These are phyloP conservation scores for Eupithecia inturbata DNA, from an alignment of 2,888 invertebrate genomes.

Conservation along the genomic window DNA sequence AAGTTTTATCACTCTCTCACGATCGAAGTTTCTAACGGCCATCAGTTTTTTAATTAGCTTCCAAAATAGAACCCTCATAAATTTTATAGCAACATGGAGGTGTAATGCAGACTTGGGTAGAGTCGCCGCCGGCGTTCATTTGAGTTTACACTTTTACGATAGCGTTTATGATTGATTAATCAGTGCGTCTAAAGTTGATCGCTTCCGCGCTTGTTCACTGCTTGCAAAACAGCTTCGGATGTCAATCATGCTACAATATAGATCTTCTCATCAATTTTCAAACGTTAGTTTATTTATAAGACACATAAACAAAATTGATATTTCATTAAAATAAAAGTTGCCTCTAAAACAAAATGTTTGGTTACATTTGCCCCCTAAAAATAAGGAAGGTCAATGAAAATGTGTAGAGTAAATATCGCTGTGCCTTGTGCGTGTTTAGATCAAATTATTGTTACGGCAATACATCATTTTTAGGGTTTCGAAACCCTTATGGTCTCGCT, in stretches of 20 bases:
- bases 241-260: background rate
- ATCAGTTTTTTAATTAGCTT: conserved; percentile 79
- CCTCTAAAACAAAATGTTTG: background rate
- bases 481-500: too few relatives aligned
- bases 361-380: background rate
- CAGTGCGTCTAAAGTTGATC: conserved; percentile 67
- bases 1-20: conserved; percentile 78
- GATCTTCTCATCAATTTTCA: background rate
- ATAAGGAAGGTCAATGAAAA: conserved; percentile 4
- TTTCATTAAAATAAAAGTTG: background rate
- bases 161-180: conserved; percentile 75
- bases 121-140: conserved; percentile 58
- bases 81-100: conserved; percentile 76
- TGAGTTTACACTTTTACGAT: conserved; percentile 68
- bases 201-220: conserved; percentile 72
- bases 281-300: background rate
- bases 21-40: conserved; percentile 71
- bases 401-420: background rate
- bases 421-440: background rate
- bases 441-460: background rate
- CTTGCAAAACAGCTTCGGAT: conserved; percentile 61
- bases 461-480: too few relatives aligned
- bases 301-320: background rate
- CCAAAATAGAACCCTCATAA: conserved; percentile 79
- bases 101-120: conserved; percentile 59